Evolutionary conservation across 2,888 invertebrate species (phyloP).

Genomic region (Azorinus chamasolen): DNA sequence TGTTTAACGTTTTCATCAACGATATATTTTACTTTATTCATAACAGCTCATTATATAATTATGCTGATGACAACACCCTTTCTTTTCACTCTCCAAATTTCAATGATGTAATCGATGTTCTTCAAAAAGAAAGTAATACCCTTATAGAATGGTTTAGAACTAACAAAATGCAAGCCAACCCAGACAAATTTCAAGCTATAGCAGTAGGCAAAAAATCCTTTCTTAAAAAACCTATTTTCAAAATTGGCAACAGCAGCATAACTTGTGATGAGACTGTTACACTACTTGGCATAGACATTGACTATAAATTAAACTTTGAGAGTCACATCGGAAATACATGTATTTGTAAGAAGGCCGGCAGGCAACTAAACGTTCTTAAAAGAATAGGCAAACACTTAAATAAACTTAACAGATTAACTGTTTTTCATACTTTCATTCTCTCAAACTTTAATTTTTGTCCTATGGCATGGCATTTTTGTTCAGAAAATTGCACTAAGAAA

Average conservation of each 20-base stretch:
- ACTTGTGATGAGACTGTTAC: conserved; percentile 28
- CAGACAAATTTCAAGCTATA: conserved; percentile 35
- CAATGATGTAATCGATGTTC: neutral
- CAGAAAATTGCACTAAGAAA: too few species aligned
- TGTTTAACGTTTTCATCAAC: conserved; percentile 9
- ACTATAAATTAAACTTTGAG: conserved; percentile 38
- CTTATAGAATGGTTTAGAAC: conserved; percentile 37
- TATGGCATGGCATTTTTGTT: too few species aligned
- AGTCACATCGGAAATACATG: conserved; percentile 24
- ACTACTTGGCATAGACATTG: conserved; percentile 26
- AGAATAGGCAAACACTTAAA: too few species aligned
- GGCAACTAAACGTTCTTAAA: too few species aligned
- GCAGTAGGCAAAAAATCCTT: conserved; percentile 35
- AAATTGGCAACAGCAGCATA: conserved; percentile 20
- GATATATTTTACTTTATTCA: neutral
- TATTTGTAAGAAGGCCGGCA: conserved; percentile 22
- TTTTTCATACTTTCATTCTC: too few species aligned
- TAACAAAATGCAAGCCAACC: conserved; percentile 36
- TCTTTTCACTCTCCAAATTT: neutral
- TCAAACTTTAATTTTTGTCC: too few species aligned
- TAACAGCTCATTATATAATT: conserved; percentile 20
- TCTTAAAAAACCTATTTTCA: conserved; percentile 23
- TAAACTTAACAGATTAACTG: too few species aligned
- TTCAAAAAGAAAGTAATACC: conserved; percentile 23
- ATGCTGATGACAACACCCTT: conserved; percentile 42